Evolutionary conservation across 2,113 vertebrate genomes (phyloP), one percentile per base, ranked within the genome.

Genomic region (Acanthochromis polyacanthus): DNA sequence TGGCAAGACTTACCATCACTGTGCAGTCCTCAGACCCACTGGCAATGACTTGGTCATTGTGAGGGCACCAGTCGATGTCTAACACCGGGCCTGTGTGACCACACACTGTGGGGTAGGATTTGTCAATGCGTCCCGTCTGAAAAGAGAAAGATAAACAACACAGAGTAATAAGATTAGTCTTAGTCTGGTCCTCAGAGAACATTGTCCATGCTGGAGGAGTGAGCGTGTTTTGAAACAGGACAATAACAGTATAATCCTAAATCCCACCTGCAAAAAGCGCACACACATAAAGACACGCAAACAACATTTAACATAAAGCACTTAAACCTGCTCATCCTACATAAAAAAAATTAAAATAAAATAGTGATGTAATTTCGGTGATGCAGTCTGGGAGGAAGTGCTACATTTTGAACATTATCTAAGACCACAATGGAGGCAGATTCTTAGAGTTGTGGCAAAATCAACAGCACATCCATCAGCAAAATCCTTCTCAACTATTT

Each of bases 41-140:
- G 93, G 98, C 98, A 2, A 99, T 97, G 75, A 99, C 96, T 17
- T 99, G 96, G 82, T 99, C 98, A 0, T 99, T 98, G 68, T 99
- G 97, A 32, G 97, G 98, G 78, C 97, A 99, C 98, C 98, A 99
- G 16, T 99, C 97, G 6, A 99, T 98, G 92, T 99, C 98, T 56
- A 99, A 93, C 92, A 99, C 98, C 0, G 97, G 97, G 48, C 97
- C 97, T 2, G 97, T 99, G 94, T 99, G 98, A 25, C 98, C 98
- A 73, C 98, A 99, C 72, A 99, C 97, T 19, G 96, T 98, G 15
- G 98, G 98, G 93, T 97, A 98, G 77, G 97, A 95, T 88, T 99
- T 98, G 92, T 99, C 98, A 79, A 99, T 99, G 81, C 98, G 95
- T 74, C 98, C 98, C 0, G 95, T 93, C 98, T 99, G 93, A 51